Conservation (phyloP, 2,888 invertebrate species). For the Capitulum mitella region DNA sequence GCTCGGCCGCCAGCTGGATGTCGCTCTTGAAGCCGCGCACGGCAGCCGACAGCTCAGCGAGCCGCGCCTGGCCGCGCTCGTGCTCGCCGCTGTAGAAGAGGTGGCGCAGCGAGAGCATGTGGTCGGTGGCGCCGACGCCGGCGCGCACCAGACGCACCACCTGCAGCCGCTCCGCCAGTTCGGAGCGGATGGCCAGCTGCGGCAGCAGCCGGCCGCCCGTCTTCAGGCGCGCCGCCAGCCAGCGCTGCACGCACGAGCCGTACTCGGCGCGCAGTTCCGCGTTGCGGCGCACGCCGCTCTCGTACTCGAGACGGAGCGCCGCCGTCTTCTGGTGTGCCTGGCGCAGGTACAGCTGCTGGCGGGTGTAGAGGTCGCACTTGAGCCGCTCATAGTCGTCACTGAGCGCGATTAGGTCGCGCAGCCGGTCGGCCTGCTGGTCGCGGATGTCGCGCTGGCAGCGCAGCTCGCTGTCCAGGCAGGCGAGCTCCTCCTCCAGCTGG, state of each 20-base stretch:
- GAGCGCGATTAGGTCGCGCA: not conserved
- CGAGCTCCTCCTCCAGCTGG: not conserved
- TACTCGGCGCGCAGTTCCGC: not conserved
- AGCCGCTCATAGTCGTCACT: not conserved
- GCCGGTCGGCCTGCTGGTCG: not conserved
- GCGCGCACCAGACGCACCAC: constrained; percentile 9
- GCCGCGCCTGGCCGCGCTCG: not conserved
- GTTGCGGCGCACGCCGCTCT: not conserved
- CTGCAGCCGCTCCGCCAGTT: not conserved
- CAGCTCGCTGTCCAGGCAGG: not conserved
- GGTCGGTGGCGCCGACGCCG: not conserved
- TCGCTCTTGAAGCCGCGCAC: not conserved
- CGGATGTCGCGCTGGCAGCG: not conserved
- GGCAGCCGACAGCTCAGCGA: not conserved
- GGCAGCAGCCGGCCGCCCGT: not conserved
- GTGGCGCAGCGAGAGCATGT: not conserved
- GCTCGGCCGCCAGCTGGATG: not conserved
- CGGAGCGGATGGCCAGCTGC: not conserved
- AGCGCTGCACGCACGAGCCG: not conserved
- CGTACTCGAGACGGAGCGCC: not conserved
- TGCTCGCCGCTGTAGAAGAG: constrained; percentile 19
- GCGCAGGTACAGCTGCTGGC: not conserved
- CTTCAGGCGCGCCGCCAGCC: constrained; percentile 11
- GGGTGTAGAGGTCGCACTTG: not conserved
- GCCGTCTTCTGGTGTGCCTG: not conserved